Conservation (phyloP, 2,797 vertebrate genomes). For the Scolopax rusticola region DNA sequence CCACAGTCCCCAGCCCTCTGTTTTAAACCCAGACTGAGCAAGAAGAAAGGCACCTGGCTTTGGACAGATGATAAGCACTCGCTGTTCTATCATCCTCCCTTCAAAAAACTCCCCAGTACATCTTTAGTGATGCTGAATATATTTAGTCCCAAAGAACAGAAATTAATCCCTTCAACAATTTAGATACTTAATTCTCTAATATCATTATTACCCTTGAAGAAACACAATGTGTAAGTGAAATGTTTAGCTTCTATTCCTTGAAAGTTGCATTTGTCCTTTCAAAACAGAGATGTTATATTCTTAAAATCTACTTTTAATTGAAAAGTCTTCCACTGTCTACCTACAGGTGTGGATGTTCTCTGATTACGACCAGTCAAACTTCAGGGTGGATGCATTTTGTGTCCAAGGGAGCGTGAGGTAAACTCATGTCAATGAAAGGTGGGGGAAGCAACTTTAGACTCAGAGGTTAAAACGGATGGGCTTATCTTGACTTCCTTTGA, state of each 20-base stretch:
- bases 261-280: constrained; percentile 5
- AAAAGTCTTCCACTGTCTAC: background rate
- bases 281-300: background rate
- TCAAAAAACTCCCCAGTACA: background rate
- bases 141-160: background rate
- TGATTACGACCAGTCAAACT: background rate
- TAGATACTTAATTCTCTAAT: background rate
- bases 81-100: background rate
- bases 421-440: background rate
- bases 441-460: background rate
- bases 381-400: background rate
- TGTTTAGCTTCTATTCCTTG: background rate
- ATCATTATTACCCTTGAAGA: background rate
- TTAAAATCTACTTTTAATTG: constrained; percentile 19
- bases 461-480: background rate
- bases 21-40: background rate
- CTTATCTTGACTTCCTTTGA: background rate
- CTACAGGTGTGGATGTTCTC: background rate
- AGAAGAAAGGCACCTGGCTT: background rate
- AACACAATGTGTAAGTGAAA: background rate
- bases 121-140: background rate
- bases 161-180: constrained; percentile 2
- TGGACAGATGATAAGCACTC: background rate
- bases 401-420: background rate
- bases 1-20: background rate